A percentile compares a stretch with the other conserved stretches of the same genome.
Evolutionary conservation across 1,140 invertebrate species (phyloP).

Genomic region (Armadillidium nasatum): DNA sequence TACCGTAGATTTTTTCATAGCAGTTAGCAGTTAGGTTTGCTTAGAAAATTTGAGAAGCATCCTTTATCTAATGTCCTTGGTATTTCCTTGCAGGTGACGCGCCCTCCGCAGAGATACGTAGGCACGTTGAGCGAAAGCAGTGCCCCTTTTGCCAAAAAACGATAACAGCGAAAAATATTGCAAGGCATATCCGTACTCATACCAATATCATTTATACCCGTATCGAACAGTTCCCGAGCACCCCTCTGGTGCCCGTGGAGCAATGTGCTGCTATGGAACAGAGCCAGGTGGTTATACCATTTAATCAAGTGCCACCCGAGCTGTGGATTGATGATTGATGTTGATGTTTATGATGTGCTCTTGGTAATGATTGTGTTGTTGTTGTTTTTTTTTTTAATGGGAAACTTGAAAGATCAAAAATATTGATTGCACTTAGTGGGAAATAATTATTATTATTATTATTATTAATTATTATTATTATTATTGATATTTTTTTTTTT

Average conservation of each 20-base stretch:
- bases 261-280: too few relatives aligned
- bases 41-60: background rate
- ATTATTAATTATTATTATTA: too few relatives aligned
- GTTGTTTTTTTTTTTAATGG: too few relatives aligned
- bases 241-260: background rate
- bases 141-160: background rate
- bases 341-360: too few relatives aligned
- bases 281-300: background rate
- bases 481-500: too few relatives aligned
- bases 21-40: too few relatives aligned
- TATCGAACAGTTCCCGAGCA: background rate
- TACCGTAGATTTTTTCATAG: too few relatives aligned
- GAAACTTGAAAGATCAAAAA: too few relatives aligned
- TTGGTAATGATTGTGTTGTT: too few relatives aligned
- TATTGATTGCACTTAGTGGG: too few relatives aligned
- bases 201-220: conserved; percentile 1
- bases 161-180: background rate
- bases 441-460: too few relatives aligned
- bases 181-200: background rate
- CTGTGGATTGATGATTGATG: background rate
- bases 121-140: background rate
- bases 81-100: background rate
- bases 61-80: conserved; percentile 1
- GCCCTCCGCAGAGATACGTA: background rate
- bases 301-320: background rate